Evolutionary conservation across 2,888 invertebrate species (phyloP), one percentile per base, ranked within the genome.

Genomic region (Limenitis camilla): DNA sequence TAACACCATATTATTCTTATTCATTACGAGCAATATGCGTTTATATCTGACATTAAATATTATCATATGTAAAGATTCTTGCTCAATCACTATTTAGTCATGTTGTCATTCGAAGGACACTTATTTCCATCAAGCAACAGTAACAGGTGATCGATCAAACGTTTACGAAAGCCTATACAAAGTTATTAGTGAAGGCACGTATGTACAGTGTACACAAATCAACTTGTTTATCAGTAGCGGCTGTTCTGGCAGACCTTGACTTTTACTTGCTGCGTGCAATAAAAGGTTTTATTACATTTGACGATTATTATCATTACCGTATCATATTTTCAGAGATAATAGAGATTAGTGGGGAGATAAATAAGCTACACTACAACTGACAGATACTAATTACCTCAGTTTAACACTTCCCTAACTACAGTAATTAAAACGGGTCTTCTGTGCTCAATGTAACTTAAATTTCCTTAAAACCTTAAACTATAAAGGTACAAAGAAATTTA

Each of bases 251-350:
- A 19, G 55, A 52, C 60, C 60, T 60, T 60, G 60, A 59, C 60
- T 60, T 60, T 60, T 60, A 60, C 59, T 51, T 53, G 52, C 44
- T 41, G 19, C 54, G 53, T 51, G 50, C 39, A 51, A 55, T 52
- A 56, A 47, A 46, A 42, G 39, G 52, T 59, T 55, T 52, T 53
- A 55, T 43, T 52, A 32, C 31, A 43, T 51, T 55, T 49, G 49
- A 56, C 56, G 53, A 56, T 59, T 52, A 52, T 52, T 46, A 42
- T 43, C 42, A 41, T 33, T 40, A 52, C 46, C 54, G 40, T 54
- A 45, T 35, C 39, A 48, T 35, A 51, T 38, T 50, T 39, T 47
- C 50, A 40, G 44, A 33, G 36, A 53, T 41, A 40, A 36, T 29
- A 53, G 30, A 48, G 19, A 48, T 33, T 28, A 40, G 29, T 6